A percentile compares a stretch with the other conserved stretches of the same genome.
Evolutionary conservation across 2,113 vertebrate species (phyloP).

Genomic region (Vulpes lagopus): DNA sequence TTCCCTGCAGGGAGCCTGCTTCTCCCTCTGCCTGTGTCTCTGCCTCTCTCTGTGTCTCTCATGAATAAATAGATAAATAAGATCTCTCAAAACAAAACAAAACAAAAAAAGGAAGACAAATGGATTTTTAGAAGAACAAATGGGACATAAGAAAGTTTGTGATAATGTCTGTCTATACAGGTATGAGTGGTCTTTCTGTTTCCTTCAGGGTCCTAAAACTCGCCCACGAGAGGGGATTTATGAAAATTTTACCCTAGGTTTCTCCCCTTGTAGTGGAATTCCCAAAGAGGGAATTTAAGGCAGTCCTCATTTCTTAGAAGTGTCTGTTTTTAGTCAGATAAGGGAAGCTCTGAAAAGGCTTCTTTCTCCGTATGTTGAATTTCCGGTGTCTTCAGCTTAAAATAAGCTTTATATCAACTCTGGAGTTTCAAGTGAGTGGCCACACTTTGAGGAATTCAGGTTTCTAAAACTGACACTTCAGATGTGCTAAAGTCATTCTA

Average conservation of each 20-base stretch:
- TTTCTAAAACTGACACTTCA: constrained; percentile 39
- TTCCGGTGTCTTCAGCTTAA: constrained; percentile 46
- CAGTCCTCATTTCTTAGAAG: background rate
- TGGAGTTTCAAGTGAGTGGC: background rate
- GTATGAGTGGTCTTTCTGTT: background rate
- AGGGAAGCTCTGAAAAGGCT: background rate
- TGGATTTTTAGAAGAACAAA: background rate
- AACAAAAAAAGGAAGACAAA: background rate
- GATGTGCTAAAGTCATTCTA: background rate
- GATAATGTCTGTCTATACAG: background rate
- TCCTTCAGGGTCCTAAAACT: background rate
- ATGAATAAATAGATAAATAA: too few species aligned
- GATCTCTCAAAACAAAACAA: too few species aligned
- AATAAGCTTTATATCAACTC: background rate
- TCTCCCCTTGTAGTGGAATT: background rate
- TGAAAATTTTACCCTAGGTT: background rate
- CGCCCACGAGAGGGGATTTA: background rate
- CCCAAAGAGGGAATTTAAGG: background rate
- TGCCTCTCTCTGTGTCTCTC: too few species aligned
- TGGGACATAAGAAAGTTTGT: background rate
- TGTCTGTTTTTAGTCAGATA: constrained; percentile 28
- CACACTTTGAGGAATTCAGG: background rate
- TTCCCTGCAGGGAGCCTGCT: too few species aligned
- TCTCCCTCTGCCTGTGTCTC: too few species aligned
- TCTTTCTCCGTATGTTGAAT: constrained; percentile 11